Conservation (phyloP, 1,140 invertebrate genomes). For the Drosophila sp. region DNA sequence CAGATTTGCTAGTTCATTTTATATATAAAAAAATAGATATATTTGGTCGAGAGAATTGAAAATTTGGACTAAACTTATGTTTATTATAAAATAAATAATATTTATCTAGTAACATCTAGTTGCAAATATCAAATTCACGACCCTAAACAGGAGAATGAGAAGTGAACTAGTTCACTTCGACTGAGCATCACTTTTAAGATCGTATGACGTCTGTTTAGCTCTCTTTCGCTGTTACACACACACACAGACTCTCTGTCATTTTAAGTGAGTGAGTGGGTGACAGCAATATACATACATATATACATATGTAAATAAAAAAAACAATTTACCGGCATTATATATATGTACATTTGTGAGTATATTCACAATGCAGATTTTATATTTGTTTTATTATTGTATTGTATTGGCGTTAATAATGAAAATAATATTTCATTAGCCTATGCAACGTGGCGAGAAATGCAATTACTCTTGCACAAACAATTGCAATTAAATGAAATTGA, state of each 20-base stretch:
- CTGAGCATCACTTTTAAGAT: not conserved
- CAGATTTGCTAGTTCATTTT: not conserved
- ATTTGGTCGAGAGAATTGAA: no score
- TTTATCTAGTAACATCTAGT: no score
- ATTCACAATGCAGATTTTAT: not conserved
- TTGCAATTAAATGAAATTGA: not conserved
- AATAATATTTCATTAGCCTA: not conserved
- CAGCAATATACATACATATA: not conserved
- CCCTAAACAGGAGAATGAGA: not conserved
- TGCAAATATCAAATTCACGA: not conserved
- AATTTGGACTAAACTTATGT: no score
- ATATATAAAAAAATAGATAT: no score
- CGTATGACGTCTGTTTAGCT: not conserved
- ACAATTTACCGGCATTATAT: conserved; percentile 3
- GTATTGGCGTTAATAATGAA: not conserved
- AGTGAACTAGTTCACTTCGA: not conserved
- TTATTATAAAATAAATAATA: no score
- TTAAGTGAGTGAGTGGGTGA: conserved; percentile 1
- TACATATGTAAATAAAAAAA: conserved; percentile 1
- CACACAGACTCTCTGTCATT: not conserved
- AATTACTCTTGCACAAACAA: not conserved
- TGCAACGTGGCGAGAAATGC: not conserved
- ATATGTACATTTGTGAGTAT: not conserved
- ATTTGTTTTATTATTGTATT: not conserved
- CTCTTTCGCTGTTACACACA: not conserved